Evolutionary conservation across 2,797 vertebrate species (phyloP).

Genomic region (Euphonia xanthogaster): DNA sequence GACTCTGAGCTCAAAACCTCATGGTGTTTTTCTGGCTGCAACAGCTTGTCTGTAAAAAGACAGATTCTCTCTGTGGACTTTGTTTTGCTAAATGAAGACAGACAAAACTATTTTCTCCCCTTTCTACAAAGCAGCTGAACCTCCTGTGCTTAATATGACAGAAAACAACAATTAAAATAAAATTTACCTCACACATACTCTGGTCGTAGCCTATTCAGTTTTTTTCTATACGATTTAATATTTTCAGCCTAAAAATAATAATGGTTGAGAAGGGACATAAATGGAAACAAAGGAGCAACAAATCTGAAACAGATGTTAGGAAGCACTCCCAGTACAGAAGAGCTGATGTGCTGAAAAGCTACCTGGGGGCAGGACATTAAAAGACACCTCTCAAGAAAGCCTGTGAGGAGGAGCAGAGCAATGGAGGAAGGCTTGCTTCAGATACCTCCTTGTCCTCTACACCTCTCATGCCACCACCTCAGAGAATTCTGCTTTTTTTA

Average conservation of each 20-base stretch:
- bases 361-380: conserved; percentile 30
- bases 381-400: neutral
- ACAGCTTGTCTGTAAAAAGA: neutral
- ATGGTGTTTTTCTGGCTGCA: neutral
- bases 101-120: neutral
- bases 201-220: neutral
- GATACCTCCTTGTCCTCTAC: neutral
- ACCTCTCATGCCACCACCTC: neutral
- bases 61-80: neutral
- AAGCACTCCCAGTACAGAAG: conserved; percentile 26
- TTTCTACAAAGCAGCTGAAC: neutral
- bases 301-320: conserved; percentile 67
- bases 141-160: neutral
- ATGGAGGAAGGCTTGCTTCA: neutral
- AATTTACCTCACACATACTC: neutral
- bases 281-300: conserved; percentile 54
- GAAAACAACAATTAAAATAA: conserved; percentile 49
- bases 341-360: conserved; percentile 64
- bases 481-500: conserved; percentile 1
- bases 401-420: neutral
- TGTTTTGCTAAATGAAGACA: conserved; percentile 12
- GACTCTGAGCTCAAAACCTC: neutral
- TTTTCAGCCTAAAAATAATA: conserved; percentile 40
- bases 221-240: conserved; percentile 21
- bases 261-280: conserved; percentile 24